Base-by-base conservation (phyloP, 2,888 invertebrate genomes). In the Synanthedon vespiformis region DNA sequence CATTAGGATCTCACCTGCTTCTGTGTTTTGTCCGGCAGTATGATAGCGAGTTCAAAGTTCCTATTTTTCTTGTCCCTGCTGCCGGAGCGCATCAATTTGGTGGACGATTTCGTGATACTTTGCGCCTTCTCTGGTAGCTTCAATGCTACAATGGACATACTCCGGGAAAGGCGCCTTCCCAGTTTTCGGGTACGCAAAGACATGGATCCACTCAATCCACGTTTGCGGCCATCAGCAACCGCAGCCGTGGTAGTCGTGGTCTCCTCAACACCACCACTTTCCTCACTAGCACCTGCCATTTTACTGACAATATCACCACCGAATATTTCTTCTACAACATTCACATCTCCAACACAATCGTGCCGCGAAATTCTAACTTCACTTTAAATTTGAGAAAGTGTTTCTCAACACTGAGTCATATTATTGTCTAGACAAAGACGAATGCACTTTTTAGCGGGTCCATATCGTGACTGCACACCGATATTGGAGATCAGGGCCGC, bases 1-100 rank as follows among this genome's bases (percentile, higher is more conserved):
- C 10, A 49, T 44, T 53, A 10, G 2, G 10, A 34, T 72, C 77
- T 84, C 78, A 91, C 91, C 86, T 90, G 89, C 78, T 88, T 89
- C 66, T 90, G 91, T 10, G 89, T 88, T 77, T 91, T 91, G 67
- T 91, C 91, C 40, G 91, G 91, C 47, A 90, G 89, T 64, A 91
- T 91, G 55, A 91, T 87, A 12, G 90, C 89, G 54, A 91, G 86
- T 61, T 91, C 91, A 61, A 90, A 88, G 50, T 88, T 77, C 63
- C 89, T 82, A 58, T 88, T 88, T 64, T 89, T 89, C 62, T 90
- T 88, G 63, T 90, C 89, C 40, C 89, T 82, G 58, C 85, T 88
- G 49, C 88, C 89, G 53, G 90, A 80, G 57, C 85, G 81, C 64
- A 90, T 89, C 52, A 90, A 85, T 65, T 90, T 87, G 3, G 90